These are phyloP conservation scores for Noctua fimbriata DNA, from an alignment of 2,888 invertebrate genomes.

Conservation along the genomic window DNA sequence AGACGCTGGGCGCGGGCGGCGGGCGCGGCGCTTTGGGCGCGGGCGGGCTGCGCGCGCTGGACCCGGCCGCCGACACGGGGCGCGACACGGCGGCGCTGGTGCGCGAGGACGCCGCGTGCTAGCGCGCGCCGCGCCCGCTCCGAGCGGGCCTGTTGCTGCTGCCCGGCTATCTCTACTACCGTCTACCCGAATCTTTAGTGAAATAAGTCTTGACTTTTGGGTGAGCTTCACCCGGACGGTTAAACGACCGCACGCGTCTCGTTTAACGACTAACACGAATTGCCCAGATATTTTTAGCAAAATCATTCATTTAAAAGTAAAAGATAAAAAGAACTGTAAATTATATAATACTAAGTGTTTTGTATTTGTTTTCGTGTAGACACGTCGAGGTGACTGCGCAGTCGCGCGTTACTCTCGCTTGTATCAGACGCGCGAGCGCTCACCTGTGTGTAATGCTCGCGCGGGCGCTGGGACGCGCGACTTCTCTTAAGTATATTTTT, in stretches of 20 bases:
- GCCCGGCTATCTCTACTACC: conserved; percentile 38
- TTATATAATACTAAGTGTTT: conserved; percentile 58
- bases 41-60: conserved; percentile 94
- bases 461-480: not conserved
- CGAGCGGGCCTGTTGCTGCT: conserved; percentile 24
- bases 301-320: conserved; percentile 45
- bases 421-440: conserved; percentile 22
- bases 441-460: not conserved
- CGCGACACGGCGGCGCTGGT: conserved; percentile 87
- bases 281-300: conserved; percentile 36
- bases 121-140: conserved; percentile 49
- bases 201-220: conserved; percentile 55
- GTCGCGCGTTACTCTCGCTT: conserved; percentile 2
- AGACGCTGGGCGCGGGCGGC: conserved; percentile 91
- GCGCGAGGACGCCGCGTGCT: conserved; percentile 94
- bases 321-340: conserved; percentile 49
- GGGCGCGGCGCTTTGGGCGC: conserved; percentile 83
- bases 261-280: conserved; percentile 33
- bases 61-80: conserved; percentile 96
- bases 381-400: conserved; percentile 14
- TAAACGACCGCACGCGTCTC: not conserved
- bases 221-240: conserved; percentile 32
- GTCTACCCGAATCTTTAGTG: conserved; percentile 41
- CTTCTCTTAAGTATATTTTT: conserved; percentile 54
- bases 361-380: conserved; percentile 34